phyloP scores from a whole-genome alignment of 1,140 invertebrate genomes.

The Rhyzopertha dominica region DNA sequence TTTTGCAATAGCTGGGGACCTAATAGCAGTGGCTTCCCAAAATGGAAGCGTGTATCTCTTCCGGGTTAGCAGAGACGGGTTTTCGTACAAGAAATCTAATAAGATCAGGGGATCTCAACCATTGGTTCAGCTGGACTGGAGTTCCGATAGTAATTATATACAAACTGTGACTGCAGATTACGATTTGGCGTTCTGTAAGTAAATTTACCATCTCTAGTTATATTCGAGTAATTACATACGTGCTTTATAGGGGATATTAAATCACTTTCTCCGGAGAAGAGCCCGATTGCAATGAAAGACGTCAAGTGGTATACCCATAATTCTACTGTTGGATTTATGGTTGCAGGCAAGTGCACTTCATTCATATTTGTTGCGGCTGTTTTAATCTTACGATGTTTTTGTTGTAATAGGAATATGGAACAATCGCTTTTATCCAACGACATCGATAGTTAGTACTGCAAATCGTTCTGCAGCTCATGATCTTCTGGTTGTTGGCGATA shows the following conservation, averaged over 20 bases:
- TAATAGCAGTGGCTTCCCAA: conserved; percentile 85
- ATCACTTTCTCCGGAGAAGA: conserved; percentile 75
- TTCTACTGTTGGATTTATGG: conserved; percentile 76
- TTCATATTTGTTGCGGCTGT: not conserved
- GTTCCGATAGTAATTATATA: conserved; percentile 77
- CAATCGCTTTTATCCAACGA: conserved; percentile 78
- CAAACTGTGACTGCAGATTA: conserved; percentile 91
- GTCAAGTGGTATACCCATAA: conserved; percentile 84
- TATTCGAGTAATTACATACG: not conserved
- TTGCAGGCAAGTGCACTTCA: conserved; percentile 59
- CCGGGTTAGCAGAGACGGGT: conserved; percentile 76
- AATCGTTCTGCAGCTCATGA: conserved; percentile 77
- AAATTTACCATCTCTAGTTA: conserved; percentile 4
- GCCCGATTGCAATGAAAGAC: conserved; percentile 81
- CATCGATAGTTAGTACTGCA: conserved; percentile 72
- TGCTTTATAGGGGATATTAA: conserved; percentile 74
- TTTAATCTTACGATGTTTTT: conserved; percentile 1
- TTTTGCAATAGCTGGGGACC: conserved; percentile 77
- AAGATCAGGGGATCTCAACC: conserved; percentile 80
- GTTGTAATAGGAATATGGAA: conserved; percentile 73
- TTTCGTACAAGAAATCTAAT: conserved; percentile 81
- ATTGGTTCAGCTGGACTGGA: conserved; percentile 85
- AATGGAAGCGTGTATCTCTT: conserved; percentile 83
- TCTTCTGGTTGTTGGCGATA: conserved; percentile 80
- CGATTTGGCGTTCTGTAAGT: conserved; percentile 83